Percentiles rank a stretch among this genome's conserved stretches.
Conservation (phyloP, 2,888 invertebrate genomes). For the Gisinianus flammeolus region DNA sequence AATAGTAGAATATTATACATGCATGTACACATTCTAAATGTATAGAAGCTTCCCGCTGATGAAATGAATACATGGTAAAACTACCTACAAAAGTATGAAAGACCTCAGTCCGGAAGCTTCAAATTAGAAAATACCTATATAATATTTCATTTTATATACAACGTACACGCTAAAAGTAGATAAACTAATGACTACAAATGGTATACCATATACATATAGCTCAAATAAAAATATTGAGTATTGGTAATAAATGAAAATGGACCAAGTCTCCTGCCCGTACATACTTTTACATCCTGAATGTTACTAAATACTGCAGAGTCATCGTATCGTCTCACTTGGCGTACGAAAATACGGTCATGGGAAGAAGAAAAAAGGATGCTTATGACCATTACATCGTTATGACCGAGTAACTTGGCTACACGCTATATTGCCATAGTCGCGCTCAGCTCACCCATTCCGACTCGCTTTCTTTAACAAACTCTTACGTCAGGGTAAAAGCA, state of each 20-base stretch:
- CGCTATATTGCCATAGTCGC: neutral
- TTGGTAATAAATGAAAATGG: neutral
- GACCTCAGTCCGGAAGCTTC: too few species aligned
- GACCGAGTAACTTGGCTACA: neutral
- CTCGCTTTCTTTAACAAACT: neutral
- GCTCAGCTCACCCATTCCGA: neutral
- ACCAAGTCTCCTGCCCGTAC: neutral
- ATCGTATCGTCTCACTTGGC: neutral
- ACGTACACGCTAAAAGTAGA: too few species aligned
- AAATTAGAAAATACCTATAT: too few species aligned
- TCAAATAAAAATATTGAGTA: neutral
- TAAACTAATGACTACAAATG: neutral
- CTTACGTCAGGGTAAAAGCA: neutral
- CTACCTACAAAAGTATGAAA: too few species aligned
- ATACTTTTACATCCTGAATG: neutral
- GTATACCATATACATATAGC: neutral
- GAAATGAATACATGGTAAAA: too few species aligned
- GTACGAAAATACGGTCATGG: neutral
- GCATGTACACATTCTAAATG: too few species aligned
- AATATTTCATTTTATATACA: too few species aligned
- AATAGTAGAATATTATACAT: too few species aligned
- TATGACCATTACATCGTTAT: neutral
- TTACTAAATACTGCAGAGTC: neutral
- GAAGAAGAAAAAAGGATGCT: neutral
- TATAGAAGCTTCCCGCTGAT: too few species aligned